phyloP scores from a whole-genome alignment of 1,140 invertebrate genomes.

The Hycleus phaleratus region DNA sequence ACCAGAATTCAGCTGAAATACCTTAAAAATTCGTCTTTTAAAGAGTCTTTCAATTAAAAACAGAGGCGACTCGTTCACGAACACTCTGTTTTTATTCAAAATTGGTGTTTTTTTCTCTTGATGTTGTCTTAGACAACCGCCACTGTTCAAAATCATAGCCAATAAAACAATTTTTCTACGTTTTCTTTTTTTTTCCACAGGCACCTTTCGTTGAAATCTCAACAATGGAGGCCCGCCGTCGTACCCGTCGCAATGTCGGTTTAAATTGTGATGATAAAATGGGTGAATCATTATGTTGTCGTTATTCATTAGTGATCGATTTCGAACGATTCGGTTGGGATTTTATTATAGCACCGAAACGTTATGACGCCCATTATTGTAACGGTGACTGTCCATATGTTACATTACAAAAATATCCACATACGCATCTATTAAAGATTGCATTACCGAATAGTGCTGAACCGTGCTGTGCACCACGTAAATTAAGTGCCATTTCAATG shows the following conservation, averaged over 20 bases:
- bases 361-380: conserved; percentile 95
- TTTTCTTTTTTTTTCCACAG: conserved; percentile 46
- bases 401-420: conserved; percentile 83
- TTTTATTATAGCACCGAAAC: conserved; percentile 94
- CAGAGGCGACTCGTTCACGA: no score
- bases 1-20: no score
- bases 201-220: conserved; percentile 76
- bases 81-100: no score
- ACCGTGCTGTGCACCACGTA: conserved; percentile 84
- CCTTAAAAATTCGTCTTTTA: no score
- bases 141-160: background rate
- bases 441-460: conserved; percentile 60
- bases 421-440: conserved; percentile 86
- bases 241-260: conserved; percentile 66
- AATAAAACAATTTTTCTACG: background rate
- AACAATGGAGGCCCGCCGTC: conserved; percentile 51
- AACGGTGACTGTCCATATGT: conserved; percentile 88
- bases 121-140: background rate
- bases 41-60: no score
- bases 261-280: conserved; percentile 70
- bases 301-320: conserved; percentile 88
- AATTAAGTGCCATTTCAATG: conserved; percentile 85
- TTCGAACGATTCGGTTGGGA: conserved; percentile 97
- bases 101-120: no score
- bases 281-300: conserved; percentile 75